These are phyloP conservation scores for Sialis fuliginosa DNA, from an alignment of 2,888 invertebrate genomes.

Conservation along the genomic window DNA sequence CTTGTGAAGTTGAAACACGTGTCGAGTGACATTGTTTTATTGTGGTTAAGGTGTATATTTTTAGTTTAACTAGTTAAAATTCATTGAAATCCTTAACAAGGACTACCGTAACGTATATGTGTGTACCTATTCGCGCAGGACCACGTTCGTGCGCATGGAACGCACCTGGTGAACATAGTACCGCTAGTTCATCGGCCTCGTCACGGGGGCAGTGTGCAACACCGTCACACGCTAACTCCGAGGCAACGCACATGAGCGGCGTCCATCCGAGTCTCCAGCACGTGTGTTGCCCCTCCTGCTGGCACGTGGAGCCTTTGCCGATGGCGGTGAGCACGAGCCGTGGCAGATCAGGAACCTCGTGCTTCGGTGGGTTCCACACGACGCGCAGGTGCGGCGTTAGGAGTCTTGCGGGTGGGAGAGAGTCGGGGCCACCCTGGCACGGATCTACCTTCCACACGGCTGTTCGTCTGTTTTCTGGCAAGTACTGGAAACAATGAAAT, in stretches of 20 bases:
- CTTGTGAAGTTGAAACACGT: too few species aligned
- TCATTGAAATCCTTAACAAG: too few species aligned
- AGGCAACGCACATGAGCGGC: conserved; percentile 38
- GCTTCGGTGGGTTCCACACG: conserved; percentile 16
- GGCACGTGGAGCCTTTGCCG: conserved; percentile 18
- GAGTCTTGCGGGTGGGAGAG: conserved; percentile 16
- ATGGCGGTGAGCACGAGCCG: conserved; percentile 18
- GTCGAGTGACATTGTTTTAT: too few species aligned
- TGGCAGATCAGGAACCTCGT: conserved; percentile 9
- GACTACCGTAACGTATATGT: not conserved
- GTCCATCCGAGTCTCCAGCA: conserved; percentile 21
- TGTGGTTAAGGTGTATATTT: too few species aligned
- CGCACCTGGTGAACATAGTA: conserved; percentile 15
- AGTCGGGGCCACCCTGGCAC: conserved; percentile 12
- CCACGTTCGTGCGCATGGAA: not conserved
- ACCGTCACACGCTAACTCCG: conserved; percentile 46
- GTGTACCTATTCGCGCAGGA: conserved; percentile 3
- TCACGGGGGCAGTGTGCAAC: conserved; percentile 46
- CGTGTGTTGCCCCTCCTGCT: conserved; percentile 16
- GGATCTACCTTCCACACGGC: conserved; percentile 19
- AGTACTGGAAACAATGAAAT: conserved; percentile 11
- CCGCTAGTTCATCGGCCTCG: conserved; percentile 21
- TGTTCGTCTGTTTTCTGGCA: conserved; percentile 15
- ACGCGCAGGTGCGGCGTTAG: conserved; percentile 16
- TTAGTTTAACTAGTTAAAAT: too few species aligned